Base-by-base conservation (phyloP, 2,888 invertebrate species). In the Eupithecia subumbrata region DNA sequence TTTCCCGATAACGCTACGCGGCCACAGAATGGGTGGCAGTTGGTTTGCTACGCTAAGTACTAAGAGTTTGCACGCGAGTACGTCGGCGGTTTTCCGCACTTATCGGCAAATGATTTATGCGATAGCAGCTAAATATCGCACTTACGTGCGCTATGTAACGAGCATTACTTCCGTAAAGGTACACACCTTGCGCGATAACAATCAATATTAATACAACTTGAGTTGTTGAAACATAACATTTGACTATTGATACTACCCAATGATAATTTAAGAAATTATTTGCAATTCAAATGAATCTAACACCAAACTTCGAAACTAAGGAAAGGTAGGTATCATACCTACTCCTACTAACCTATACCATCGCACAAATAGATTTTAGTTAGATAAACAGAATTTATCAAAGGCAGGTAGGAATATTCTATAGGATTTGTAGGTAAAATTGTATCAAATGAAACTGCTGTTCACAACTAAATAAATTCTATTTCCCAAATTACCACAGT, bases 1-100 rank as follows among this genome's bases (percentile, higher is more conserved):
- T 94, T 95, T 94, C 88, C 93, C 93, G 92, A 93, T 92, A 93
- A 89, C 90, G 88, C 86, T 87, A 88, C 89, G 78, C 76, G 69
- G 77, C 63, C 78, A 76, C 77, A 79, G 79, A 72, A 74, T 66
- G 16, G 22, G 60, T 60, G 71, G 48, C 73, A 80, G 79, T 80
- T 67, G 71, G 56, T 74, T 71, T 52, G 68, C 73, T 78, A 75
- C 76, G 78, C 75, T 77, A 77, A 77, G 71, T 71, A 78, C 81
- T 78, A 79, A 76, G 79, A 76, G 76, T 75, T 77, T 72, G 79
- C 80, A 77, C 80, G 79, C 84, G 80, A 82, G 78, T 75, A 67
- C 75, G 76, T 72, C 70, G 78, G 74, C 80, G 81, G 78, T 79
- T 81, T 76, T 84, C 85, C 79, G 76, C 73, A 77, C 86, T 91